Base-by-base conservation (phyloP, 2,113 vertebrate genomes). In the Brachyhypopomus occidentalis region DNA sequence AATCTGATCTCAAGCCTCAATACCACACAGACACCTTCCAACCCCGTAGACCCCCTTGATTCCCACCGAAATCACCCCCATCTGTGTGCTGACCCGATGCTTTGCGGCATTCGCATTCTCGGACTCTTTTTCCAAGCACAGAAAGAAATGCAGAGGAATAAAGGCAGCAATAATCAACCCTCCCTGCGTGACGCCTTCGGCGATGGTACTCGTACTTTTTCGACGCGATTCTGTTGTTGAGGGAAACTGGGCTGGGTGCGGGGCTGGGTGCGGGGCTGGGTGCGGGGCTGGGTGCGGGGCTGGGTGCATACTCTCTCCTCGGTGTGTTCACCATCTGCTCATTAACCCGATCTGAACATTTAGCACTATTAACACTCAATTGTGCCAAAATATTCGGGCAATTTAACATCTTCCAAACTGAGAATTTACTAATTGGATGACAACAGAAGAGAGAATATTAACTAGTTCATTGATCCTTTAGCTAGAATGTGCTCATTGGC, bases 291-390 rank as follows among this genome's bases (percentile, higher is more conserved):
- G n/a, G n/a, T n/a, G n/a, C n/a, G n/a, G 19, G 30, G 58, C n/a
- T 52, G 1, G 23, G 52, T 5, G 12, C 2, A 34, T 22, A 36
- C 12, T 0, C 60, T 23, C 73, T 55, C 45, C 30, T 6, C 9
- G 8, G 62, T 20, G 14, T 41, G 45, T 81, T 75, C 69, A 69
- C 30, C 34, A 69, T 67, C 72, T 60, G 79, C 63, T 69, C 38
- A 80, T 45, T 75, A 19, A 6, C 22, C 79, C 45, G 34, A 69
- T 69, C 34, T 69, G 5, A 19, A n/a, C 20, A n/a, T 58, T 16
- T 66, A 25, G 6, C 27, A 1, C 4, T 19, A 27, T 19, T 34
- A 27, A 41, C 2, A 41, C 41, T 41, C 41, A 41, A 41, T 9
- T 38, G 36, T 38, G 36, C 36, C 3, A 38, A 38, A 38, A 41